These are phyloP conservation scores for Semotilus atromaculatus DNA, from an alignment of 2,797 vertebrate species.

Conservation along the genomic window DNA sequence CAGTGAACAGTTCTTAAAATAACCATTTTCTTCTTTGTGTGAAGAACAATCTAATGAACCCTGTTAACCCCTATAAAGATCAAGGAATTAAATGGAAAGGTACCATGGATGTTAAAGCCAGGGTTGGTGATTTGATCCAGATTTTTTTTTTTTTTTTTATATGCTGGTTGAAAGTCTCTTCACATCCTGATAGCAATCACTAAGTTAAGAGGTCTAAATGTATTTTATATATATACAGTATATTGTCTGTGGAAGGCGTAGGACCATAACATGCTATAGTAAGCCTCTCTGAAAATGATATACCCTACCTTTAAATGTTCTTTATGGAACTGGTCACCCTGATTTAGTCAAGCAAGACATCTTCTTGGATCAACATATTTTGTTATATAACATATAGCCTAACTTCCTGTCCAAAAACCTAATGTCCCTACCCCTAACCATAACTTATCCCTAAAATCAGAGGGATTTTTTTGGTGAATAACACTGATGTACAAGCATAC, in stretches of 20 bases:
- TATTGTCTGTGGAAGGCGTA: too few species aligned
- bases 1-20: neutral
- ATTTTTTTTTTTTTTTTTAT: too few species aligned
- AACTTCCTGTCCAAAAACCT: neutral
- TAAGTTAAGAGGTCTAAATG: too few species aligned
- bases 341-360: neutral
- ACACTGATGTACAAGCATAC: neutral
- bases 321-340: neutral
- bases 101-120: neutral
- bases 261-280: too few species aligned
- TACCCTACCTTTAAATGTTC: neutral
- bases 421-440: neutral
- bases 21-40: neutral
- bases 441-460: too few species aligned
- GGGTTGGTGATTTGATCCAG: too few species aligned
- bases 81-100: neutral
- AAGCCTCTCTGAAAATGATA: too few species aligned
- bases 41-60: neutral
- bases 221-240: too few species aligned
- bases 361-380: neutral
- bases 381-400: too few species aligned
- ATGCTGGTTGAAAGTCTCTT: too few species aligned
- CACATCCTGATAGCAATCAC: too few species aligned
- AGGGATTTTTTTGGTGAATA: neutral
- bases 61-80: neutral